Base-by-base conservation (phyloP, 1,140 invertebrate genomes). In the Drosophila fuyamai region DNA sequence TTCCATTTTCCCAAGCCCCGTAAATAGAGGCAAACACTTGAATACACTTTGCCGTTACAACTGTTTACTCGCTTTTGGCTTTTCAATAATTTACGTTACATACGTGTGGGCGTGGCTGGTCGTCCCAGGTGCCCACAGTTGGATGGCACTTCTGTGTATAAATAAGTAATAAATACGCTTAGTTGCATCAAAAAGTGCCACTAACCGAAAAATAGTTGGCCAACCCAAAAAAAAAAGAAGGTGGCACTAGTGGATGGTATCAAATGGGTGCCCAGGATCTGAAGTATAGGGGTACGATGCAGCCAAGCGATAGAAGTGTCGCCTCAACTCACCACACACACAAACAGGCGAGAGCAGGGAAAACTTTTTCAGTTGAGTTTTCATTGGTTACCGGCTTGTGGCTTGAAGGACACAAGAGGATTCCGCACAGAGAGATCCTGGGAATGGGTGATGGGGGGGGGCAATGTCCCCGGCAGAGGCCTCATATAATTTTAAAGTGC, bases 401-500 rank as follows among this genome's bases (percentile, higher is more conserved):
- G 83, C 79, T 88, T 77, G 60, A 68, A 78, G 61, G 67, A 83
- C 83, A 86, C 71, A 88, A 61, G 63, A 72, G 68, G 54, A 72
- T 76, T 65, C 40, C 56, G 48, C 72, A 41, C 18, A 72, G 51
- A 50, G 47, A 44, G 43, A 61, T 38, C 44, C 6, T 38, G 36
- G 9, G 12, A 38, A 12, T 38, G 36, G 36, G 50, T 44, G 29
- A 2, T 1, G 29, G 6, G 29, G 1, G 29, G 3, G 0, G 50
- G 71, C 46, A 36, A 36, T 36, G 40, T 65, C 23, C 72, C 51
- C 54, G 60, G 50, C 63, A 66, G 56, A 73, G 63, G 81, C 85
- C 84, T 89, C 84, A 89, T 89, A 89, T 89, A 89, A 89, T 89
- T 89, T 89, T 90, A 89, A 89, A 89, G 84, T 89, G 84, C 81